Percentiles rank a stretch among this genome's conserved stretches.
Evolutionary conservation across 2,888 invertebrate species (phyloP).

Genomic region (Eledone cirrhosa): DNA sequence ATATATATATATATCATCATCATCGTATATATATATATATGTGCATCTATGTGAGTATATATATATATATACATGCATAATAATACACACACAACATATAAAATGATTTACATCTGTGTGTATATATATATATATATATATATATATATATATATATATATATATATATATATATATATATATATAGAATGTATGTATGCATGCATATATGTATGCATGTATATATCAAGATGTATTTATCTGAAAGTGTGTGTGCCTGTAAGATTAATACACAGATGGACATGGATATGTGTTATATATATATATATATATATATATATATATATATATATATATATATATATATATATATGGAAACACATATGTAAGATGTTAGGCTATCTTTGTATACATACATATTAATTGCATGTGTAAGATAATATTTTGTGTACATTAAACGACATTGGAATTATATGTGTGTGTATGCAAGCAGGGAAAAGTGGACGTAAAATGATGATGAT

Average conservation of each 20-base stretch:
- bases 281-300: not conserved
- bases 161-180: not conserved
- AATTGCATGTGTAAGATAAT: too few species aligned
- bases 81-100: too few species aligned
- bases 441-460: too few species aligned
- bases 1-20: not conserved
- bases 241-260: not conserved
- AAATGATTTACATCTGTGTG: not conserved
- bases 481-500: too few species aligned
- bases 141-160: not conserved
- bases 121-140: not conserved
- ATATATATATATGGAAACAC: not conserved
- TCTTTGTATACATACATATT: not conserved
- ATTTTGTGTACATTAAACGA: too few species aligned
- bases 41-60: not conserved
- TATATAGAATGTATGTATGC: not conserved
- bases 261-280: not conserved
- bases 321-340: not conserved
- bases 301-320: not conserved
- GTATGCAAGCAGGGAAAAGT: too few species aligned
- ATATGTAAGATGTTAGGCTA: not conserved
- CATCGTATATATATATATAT: not conserved
- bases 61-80: not conserved
- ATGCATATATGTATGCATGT: not conserved
- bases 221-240: not conserved